phyloP scores from a whole-genome alignment of 1,140 invertebrate species.

The Lepidurus apus region DNA sequence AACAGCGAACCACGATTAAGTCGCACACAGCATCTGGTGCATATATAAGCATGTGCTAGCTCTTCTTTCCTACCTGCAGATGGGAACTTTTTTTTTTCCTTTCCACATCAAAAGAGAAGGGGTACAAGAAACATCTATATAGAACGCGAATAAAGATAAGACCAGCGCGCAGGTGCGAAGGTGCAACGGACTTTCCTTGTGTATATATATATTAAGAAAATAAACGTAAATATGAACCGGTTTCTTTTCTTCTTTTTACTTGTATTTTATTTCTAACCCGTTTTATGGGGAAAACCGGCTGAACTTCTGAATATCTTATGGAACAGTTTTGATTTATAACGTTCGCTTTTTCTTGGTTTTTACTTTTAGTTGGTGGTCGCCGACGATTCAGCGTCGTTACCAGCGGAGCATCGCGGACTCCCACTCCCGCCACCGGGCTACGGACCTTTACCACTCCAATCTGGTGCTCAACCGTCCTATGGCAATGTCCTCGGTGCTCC shows the following conservation, averaged over 20 bases:
- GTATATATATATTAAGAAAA: not conserved
- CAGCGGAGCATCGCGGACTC: slow-evolving; percentile 67
- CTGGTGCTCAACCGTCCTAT: slow-evolving; percentile 47
- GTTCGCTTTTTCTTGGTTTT: not conserved
- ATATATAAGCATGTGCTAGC: not conserved
- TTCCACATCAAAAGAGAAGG: no score
- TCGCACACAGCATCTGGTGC: not conserved
- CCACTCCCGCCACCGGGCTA: slow-evolving; percentile 57
- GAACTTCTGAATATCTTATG: not conserved
- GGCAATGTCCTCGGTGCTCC: slow-evolving; percentile 43
- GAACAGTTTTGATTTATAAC: not conserved
- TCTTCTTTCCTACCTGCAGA: not conserved
- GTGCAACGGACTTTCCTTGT: not conserved
- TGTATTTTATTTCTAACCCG: not conserved
- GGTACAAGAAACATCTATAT: not conserved
- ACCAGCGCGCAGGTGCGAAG: not conserved
- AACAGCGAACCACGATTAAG: not conserved
- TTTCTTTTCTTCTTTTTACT: not conserved
- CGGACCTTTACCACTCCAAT: slow-evolving; percentile 45
- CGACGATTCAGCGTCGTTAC: slow-evolving; percentile 65
- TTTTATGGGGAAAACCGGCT: not conserved
- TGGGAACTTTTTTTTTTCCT: not conserved
- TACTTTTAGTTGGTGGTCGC: not conserved
- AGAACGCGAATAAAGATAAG: not conserved
- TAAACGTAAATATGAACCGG: not conserved